A percentile compares a stretch with the other conserved stretches of the same genome.
Conservation (phyloP, 2,113 vertebrate genomes). For the Paradisaea rubra region DNA sequence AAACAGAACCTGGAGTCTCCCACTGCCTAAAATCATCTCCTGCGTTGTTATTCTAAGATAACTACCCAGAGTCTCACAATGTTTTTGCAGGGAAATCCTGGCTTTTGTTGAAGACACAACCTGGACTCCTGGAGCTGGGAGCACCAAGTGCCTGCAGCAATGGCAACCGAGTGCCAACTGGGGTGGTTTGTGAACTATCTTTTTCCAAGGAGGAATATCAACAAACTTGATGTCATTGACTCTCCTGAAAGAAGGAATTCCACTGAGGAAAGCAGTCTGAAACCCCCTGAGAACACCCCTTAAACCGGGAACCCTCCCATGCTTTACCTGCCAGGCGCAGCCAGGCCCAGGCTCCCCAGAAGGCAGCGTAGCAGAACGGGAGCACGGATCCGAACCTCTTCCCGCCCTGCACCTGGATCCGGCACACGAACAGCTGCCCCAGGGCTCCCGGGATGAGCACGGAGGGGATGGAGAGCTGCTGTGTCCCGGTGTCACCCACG, state of each 20-base stretch:
- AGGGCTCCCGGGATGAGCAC: slow-evolving; percentile 82
- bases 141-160: neutral
- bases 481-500: slow-evolving; percentile 12
- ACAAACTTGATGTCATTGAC: neutral
- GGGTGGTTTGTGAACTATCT: neutral
- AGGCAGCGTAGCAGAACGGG: slow-evolving; percentile 75
- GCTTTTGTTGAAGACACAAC: neutral
- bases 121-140: neutral
- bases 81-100: neutral
- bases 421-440: slow-evolving; percentile 78
- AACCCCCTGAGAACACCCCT: neutral
- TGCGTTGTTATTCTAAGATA: neutral
- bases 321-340: slow-evolving; percentile 81
- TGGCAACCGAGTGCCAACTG: neutral
- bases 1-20: neutral
- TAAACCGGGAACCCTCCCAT: rapidly evolving
- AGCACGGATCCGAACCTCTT: slow-evolving; percentile 77
- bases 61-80: neutral
- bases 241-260: neutral
- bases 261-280: neutral
- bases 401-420: slow-evolving; percentile 75
- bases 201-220: neutral
- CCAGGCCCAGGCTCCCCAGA: slow-evolving; percentile 88
- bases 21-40: neutral
- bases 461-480: slow-evolving; percentile 75